Percentiles rank a stretch among this genome's conserved stretches.
Conservation (phyloP, 37 sponge, comb jelly and placozoan genomes). For the Hexactinellida sp. region DNA sequence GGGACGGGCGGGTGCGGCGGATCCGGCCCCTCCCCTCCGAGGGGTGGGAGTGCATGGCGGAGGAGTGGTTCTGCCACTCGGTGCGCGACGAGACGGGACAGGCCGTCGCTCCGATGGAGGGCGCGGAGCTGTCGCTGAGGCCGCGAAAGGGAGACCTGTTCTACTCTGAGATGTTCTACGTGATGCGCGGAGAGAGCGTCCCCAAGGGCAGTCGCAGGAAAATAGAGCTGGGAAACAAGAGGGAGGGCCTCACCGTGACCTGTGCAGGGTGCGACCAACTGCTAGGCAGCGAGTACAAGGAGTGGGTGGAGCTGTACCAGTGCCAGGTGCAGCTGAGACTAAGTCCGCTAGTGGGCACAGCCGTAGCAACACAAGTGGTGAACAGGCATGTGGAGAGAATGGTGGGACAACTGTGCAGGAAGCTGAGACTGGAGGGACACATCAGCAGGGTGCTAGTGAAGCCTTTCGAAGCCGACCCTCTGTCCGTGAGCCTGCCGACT, state of each 20-base stretch:
- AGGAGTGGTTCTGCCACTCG: constrained; percentile 12
- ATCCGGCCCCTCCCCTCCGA: not conserved
- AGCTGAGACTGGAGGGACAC: not conserved
- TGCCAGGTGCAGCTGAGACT: not conserved
- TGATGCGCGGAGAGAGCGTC: not conserved
- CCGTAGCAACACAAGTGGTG: not conserved
- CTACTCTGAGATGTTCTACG: constrained; percentile 13
- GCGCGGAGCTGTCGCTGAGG: not conserved
- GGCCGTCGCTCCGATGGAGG: not conserved
- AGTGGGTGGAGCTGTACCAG: not conserved
- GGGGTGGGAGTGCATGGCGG: constrained; percentile 8
- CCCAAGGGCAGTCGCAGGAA: not conserved
- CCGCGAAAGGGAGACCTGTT: not conserved
- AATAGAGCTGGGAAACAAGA: not conserved
- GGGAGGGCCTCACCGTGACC: not conserved
- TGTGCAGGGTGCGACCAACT: not conserved
- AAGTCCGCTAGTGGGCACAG: constrained; percentile 1
- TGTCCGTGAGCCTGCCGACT: not conserved
- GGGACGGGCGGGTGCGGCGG: not conserved
- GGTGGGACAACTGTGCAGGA: constrained; percentile 8
- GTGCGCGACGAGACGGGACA: not conserved
- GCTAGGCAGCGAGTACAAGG: not conserved
- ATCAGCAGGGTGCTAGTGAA: not conserved
- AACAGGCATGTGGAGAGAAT: not conserved
- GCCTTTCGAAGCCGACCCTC: not conserved